phyloP scores from a whole-genome alignment of 2,888 invertebrate genomes.

The Caenorhabditis doughertyi region DNA sequence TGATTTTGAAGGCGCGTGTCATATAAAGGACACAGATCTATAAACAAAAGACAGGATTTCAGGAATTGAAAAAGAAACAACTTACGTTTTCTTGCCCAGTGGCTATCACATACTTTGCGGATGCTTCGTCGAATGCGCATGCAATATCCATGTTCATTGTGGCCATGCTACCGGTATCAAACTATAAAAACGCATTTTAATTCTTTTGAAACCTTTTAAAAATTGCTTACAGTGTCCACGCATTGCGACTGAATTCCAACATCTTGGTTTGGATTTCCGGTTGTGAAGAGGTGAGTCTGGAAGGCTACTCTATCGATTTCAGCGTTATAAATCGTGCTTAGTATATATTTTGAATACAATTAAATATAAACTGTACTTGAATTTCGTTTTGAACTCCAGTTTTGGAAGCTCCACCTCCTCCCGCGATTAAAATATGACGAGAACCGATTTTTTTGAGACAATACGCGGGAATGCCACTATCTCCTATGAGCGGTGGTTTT shows the following conservation, averaged over 20 bases:
- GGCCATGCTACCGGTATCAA: slow-evolving; percentile 75
- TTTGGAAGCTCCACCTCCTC: slow-evolving; percentile 96
- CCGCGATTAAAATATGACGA: slow-evolving; percentile 90
- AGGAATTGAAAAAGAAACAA: background rate
- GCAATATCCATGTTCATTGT: slow-evolving; percentile 82
- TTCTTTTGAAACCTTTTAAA: background rate
- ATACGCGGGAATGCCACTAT: slow-evolving; percentile 75
- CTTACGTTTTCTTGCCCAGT: slow-evolving; percentile 80
- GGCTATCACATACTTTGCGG: slow-evolving; percentile 76
- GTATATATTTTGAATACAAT: background rate
- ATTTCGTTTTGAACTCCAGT: slow-evolving; percentile 98
- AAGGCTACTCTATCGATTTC: too few species aligned
- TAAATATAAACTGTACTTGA: slow-evolving; percentile 83
- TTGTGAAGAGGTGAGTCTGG: slow-evolving; percentile 60
- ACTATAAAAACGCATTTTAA: slow-evolving; percentile 51
- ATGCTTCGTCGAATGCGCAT: slow-evolving; percentile 38
- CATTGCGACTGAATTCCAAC: slow-evolving; percentile 60
- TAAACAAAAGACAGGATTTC: slow-evolving; percentile 18
- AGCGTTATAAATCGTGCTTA: too few species aligned
- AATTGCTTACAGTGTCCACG: slow-evolving; percentile 46
- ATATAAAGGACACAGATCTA: slow-evolving; percentile 76
- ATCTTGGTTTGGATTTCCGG: slow-evolving; percentile 23
- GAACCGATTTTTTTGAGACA: slow-evolving; percentile 76
- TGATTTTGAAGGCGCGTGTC: slow-evolving; percentile 71
- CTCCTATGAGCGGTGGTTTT: slow-evolving; percentile 68